These are phyloP conservation scores for Dexiosoma caninum DNA, from an alignment of 2,888 invertebrate genomes.

Conservation along the genomic window DNA sequence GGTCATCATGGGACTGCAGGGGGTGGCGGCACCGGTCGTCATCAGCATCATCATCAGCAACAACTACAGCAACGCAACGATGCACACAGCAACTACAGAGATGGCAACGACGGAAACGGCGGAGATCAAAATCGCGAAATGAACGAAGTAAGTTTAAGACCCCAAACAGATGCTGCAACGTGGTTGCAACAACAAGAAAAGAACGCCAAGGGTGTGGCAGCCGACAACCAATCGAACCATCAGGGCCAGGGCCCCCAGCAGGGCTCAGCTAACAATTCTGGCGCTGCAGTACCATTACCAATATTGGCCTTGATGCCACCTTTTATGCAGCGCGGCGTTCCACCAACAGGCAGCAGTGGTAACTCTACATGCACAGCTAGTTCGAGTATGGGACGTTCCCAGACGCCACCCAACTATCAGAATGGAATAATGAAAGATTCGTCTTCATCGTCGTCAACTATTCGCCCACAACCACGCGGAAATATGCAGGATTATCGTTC, in stretches of 20 bases:
- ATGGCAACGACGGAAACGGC: slow-evolving; percentile 75
- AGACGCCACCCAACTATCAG: slow-evolving; percentile 70
- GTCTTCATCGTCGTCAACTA: slow-evolving; percentile 43
- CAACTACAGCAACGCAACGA: slow-evolving; percentile 67
- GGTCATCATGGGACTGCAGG: slow-evolving; percentile 66
- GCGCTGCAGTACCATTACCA: slow-evolving; percentile 81
- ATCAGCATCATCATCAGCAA: slow-evolving; percentile 65
- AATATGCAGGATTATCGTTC: slow-evolving; percentile 68
- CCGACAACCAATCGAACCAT: slow-evolving; percentile 75
- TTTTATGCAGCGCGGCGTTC: slow-evolving; percentile 81
- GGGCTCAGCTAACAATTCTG: slow-evolving; percentile 60
- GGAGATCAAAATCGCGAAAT: slow-evolving; percentile 67
- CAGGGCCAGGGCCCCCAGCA: slow-evolving; percentile 79
- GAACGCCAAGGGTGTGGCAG: slow-evolving; percentile 69
- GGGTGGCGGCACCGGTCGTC: slow-evolving; percentile 33
- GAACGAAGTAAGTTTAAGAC: slow-evolving; percentile 75
- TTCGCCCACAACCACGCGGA: slow-evolving; percentile 56
- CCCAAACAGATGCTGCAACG: slow-evolving; percentile 76
- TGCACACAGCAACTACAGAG: slow-evolving; percentile 75
- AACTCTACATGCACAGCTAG: slow-evolving; percentile 60
- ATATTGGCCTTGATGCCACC: slow-evolving; percentile 87
- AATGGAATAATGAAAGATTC: slow-evolving; percentile 69
- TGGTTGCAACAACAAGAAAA: slow-evolving; percentile 79
- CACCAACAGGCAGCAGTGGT: slow-evolving; percentile 67
- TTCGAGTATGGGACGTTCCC: slow-evolving; percentile 49